Evolutionary conservation across 2,888 invertebrate genomes (phyloP).

Genomic region (Microctonus brassicae): DNA sequence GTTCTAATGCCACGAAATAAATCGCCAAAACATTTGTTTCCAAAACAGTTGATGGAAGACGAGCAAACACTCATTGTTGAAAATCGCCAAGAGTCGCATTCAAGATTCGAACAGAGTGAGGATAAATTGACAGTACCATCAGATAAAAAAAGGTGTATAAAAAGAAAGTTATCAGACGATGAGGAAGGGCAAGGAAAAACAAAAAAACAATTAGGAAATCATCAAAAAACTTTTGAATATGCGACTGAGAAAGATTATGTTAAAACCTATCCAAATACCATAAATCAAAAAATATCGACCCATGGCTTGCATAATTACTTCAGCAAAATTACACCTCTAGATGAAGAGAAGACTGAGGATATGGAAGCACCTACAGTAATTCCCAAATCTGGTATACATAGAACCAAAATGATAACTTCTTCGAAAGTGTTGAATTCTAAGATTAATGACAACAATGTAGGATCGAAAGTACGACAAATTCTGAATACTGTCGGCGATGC

Average conservation of each 20-base stretch:
- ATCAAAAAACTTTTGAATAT: conserved; percentile 74
- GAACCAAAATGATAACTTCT: conserved; percentile 29
- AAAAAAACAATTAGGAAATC: conserved; percentile 74
- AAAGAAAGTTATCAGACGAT: conserved; percentile 74
- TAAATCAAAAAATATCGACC: conserved; percentile 35
- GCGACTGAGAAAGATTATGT: conserved; percentile 67
- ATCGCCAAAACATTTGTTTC: conserved; percentile 32
- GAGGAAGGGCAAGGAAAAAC: conserved; percentile 75
- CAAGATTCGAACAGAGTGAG: conserved; percentile 43
- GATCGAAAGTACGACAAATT: conserved; percentile 34
- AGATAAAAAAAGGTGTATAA: conserved; percentile 75
- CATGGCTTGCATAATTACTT: conserved; percentile 59
- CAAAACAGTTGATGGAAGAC: neutral
- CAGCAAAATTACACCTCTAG: conserved; percentile 52
- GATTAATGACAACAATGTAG: conserved; percentile 2
- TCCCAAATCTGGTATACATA: conserved; percentile 60
- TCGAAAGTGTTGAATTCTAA: conserved; percentile 6
- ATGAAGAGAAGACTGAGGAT: conserved; percentile 46
- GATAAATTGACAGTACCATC: conserved; percentile 72
- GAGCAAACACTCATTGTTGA: conserved; percentile 35
- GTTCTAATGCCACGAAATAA: conserved; percentile 56
- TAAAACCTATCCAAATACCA: conserved; percentile 26
- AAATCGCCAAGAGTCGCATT: conserved; percentile 40
- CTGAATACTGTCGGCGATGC: conserved; percentile 45
- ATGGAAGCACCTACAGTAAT: conserved; percentile 49